Evolutionary conservation across 1,140 invertebrate species (phyloP), one percentile per base, ranked within the genome.

Genomic region (Popillia japonica): DNA sequence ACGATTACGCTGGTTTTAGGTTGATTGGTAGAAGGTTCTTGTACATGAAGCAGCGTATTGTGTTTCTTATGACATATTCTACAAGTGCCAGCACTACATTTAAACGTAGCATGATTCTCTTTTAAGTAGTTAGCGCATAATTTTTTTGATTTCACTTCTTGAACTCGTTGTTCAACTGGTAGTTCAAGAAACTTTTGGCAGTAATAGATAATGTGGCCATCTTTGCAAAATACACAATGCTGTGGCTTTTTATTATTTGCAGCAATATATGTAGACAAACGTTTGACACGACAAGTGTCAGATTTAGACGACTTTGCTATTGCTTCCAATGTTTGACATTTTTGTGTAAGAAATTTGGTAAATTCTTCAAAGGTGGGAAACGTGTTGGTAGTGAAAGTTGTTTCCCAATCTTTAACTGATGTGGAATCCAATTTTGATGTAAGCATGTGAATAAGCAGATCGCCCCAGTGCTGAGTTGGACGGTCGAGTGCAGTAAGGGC

Each of bases 401-500:
- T 34, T 79, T 86, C 83, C 84, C 83, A 86, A 48, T 83, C 81
- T 76, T 83, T 82, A 61, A 80, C 73, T 17, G 84, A 82, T n/a
- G 80, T 75, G 17, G 41, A 59, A 68, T 85, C 83, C 40, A 86
- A 77, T 79, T 85, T 86, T 22, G 83, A 79, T 23, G 79, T 81
- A 9, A 83, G 72, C 9, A 84, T 23, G 79, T 83, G 78, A 76
- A 87, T 80, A 34, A 86, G 79, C 40, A 86, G 23, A 0, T 81
- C 78, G 79, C 85, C 85, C 84, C 83, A 86, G 59, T 79, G 42
- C 6, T 72, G n/a, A 3, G 34, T 72, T 23, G 73, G 73, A n/a
- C 40, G 73, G 17, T 75, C 22, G 6, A 75, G 22, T 40, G 73
- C 27, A 2, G 27, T 22, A 17, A 75, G 4, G 40, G 73, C 73